phyloP scores from a whole-genome alignment of 2,888 invertebrate species.

The Venustoraphidia nigricollis region DNA sequence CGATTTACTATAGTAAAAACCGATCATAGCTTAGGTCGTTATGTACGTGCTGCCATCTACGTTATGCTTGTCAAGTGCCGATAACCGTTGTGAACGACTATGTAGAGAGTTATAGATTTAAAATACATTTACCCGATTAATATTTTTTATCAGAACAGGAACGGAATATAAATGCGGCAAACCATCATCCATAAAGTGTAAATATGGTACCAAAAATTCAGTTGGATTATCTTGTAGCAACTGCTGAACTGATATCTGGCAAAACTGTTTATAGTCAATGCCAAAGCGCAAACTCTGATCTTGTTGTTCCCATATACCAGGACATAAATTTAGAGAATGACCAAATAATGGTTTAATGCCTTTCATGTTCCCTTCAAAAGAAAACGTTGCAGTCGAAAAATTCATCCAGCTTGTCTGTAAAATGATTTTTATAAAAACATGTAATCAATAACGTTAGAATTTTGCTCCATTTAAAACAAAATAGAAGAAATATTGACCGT shows the following conservation, averaged over 20 bases:
- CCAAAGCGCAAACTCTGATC: conserved; percentile 26
- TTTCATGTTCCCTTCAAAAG: conserved; percentile 25
- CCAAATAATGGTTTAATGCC: conserved; percentile 21
- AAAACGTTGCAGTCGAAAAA: conserved; percentile 26
- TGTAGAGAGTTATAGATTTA: too few species aligned
- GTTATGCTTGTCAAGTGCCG: too few species aligned
- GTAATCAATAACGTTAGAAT: too few species aligned
- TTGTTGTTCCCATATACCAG: conserved; percentile 14
- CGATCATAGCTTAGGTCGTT: too few species aligned
- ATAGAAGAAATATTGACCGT: too few species aligned
- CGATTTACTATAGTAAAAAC: too few species aligned
- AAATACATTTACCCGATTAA: conserved; percentile 20
- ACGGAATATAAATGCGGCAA: conserved; percentile 32
- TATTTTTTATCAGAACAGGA: conserved; percentile 37
- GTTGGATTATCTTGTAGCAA: conserved; percentile 23
- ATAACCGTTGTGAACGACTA: too few species aligned
- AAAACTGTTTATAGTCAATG: conserved; percentile 19
- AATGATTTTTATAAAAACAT: conserved; percentile 1
- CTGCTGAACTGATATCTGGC: conserved; percentile 21
- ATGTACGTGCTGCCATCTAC: too few species aligned
- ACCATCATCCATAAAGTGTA: conserved; percentile 29
- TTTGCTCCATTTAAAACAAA: too few species aligned
- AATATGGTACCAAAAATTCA: conserved; percentile 36
- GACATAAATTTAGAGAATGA: conserved; percentile 17
- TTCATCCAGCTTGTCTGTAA: conserved; percentile 25